A percentile compares a stretch with the other conserved stretches of the same genome.
Evolutionary conservation across 2,797 vertebrate species (phyloP).

Genomic region (Hyperoplus lanceolatus): DNA sequence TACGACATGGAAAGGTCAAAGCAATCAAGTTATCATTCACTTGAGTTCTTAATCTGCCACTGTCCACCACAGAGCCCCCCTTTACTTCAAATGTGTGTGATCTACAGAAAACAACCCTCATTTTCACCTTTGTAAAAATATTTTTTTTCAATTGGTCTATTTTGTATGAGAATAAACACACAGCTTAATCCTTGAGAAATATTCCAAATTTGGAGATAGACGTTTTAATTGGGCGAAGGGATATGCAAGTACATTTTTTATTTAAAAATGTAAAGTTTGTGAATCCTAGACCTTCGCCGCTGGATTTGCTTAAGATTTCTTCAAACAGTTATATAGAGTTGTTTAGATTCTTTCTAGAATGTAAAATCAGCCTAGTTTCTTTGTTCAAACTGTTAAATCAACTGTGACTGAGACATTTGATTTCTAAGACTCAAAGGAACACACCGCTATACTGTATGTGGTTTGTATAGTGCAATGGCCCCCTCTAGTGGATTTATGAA

Average conservation of each 20-base stretch:
- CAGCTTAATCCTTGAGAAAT: no score
- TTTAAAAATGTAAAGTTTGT: no score
- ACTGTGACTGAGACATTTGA: neutral
- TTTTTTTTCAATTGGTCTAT: no score
- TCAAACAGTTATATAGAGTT: neutral
- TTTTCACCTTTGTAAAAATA: no score
- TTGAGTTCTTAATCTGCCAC: no score
- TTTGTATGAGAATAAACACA: no score
- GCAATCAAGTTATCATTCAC: conserved; percentile 32
- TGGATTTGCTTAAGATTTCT: neutral
- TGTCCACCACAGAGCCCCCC: no score
- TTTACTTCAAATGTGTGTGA: neutral
- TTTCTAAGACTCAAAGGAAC: neutral
- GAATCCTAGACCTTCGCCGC: no score
- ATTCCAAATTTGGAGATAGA: no score
- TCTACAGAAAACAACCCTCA: neutral
- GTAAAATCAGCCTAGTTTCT: neutral
- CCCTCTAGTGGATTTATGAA: conserved; percentile 46
- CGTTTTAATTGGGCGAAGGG: no score
- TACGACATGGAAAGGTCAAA: conserved; percentile 20
- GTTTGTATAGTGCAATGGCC: neutral
- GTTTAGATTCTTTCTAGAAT: neutral
- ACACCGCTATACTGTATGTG: neutral
- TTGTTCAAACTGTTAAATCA: neutral
- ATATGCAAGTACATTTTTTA: no score